A percentile compares a stretch with the other conserved stretches of the same genome.
Conservation (phyloP, 2,888 invertebrate species). For the Calliopum simillimum region DNA sequence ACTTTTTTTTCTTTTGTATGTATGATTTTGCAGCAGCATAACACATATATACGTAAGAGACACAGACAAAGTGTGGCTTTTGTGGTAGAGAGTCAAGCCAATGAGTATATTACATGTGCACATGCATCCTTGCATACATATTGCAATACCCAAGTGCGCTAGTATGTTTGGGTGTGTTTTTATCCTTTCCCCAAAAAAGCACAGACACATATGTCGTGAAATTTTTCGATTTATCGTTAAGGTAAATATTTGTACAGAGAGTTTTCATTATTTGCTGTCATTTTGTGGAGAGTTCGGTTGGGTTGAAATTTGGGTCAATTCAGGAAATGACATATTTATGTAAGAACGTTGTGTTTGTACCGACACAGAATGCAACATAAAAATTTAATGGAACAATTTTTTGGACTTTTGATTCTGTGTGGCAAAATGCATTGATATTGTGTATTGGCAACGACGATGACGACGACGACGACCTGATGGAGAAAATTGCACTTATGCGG, state of each 20-base stretch:
- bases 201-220: constrained; percentile 22
- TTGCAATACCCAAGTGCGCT: neutral
- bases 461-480: no score
- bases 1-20: neutral
- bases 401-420: no score
- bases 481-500: no score
- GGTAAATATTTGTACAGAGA: constrained; percentile 32
- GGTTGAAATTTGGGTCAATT: neutral
- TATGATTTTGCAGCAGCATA: constrained; percentile 15
- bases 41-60: no score
- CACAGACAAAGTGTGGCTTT: constrained; percentile 28
- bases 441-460: no score
- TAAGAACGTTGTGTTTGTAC: no score
- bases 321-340: no score
- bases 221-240: constrained; percentile 37
- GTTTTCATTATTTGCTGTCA: constrained; percentile 33
- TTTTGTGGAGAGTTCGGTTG: constrained; percentile 14
- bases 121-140: neutral
- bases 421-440: no score
- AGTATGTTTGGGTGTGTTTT: constrained; percentile 19
- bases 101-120: neutral
- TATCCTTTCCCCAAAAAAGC: neutral
- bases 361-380: no score
- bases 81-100: constrained; percentile 31
- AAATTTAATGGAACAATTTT: no score